Conservation (phyloP, 1,140 invertebrate species). For the Rhysida immarginata region DNA sequence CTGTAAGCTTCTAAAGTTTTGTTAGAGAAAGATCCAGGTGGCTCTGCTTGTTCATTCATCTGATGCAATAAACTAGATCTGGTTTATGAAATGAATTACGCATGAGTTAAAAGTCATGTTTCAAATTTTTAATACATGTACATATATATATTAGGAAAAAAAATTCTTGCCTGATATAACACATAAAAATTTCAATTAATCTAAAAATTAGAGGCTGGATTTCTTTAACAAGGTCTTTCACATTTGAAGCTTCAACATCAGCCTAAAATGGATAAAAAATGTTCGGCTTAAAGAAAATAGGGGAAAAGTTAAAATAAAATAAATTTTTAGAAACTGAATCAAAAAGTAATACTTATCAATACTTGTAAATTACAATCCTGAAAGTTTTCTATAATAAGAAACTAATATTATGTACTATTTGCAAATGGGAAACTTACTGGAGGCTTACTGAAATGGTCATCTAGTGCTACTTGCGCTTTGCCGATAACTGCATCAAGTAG, state of each 20-base stretch:
- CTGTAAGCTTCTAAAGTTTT: constrained; percentile 29
- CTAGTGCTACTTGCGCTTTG: constrained; percentile 49
- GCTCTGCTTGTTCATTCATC: constrained; percentile 34
- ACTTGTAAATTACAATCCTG: too few species aligned
- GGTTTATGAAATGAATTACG: too few species aligned
- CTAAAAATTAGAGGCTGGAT: constrained; percentile 43
- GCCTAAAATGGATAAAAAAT: too few species aligned
- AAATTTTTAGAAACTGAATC: background rate
- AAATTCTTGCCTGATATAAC: constrained; percentile 30
- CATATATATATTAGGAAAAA: too few species aligned
- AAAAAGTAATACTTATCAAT: too few species aligned
- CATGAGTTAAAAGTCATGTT: too few species aligned
- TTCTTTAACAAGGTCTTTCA: constrained; percentile 34
- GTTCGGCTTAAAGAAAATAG: too few species aligned
- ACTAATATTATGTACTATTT: background rate
- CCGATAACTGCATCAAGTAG: constrained; percentile 49
- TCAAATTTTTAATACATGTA: too few species aligned
- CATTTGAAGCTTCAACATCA: constrained; percentile 22
- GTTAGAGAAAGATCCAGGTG: constrained; percentile 18
- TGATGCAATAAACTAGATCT: constrained; percentile 38
- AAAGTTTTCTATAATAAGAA: too few species aligned
- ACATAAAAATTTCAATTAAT: constrained; percentile 41
- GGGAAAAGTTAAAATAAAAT: background rate
- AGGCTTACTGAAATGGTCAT: constrained; percentile 31
- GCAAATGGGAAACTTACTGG: constrained; percentile 17